Conservation (phyloP, 1,140 invertebrate genomes). For the Trinorchestia longiramus region DNA sequence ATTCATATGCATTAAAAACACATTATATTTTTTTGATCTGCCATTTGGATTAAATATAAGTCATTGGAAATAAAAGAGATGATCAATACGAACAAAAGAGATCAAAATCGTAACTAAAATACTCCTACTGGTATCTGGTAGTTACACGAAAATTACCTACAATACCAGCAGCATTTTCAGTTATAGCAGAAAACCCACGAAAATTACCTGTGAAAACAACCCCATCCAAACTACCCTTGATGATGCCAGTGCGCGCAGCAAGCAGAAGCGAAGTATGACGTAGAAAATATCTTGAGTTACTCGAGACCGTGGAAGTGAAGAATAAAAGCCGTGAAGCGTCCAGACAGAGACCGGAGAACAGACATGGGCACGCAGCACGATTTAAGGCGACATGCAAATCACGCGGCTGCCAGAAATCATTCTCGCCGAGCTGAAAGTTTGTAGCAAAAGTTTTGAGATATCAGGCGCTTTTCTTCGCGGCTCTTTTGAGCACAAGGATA, state of each 20-base stretch:
- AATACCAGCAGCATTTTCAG: too few species aligned
- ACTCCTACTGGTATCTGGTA: too few species aligned
- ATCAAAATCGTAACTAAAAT: too few species aligned
- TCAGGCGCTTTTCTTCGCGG: not conserved
- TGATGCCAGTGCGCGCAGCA: not conserved
- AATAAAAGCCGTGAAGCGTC: not conserved
- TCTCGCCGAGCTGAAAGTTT: conserved; percentile 33
- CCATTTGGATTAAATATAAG: too few species aligned
- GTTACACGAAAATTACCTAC: too few species aligned
- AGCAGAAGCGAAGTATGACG: not conserved
- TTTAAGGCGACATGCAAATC: conserved; percentile 32
- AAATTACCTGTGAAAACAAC: not conserved
- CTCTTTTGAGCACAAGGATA: not conserved
- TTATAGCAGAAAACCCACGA: not conserved
- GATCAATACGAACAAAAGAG: too few species aligned
- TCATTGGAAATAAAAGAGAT: too few species aligned
- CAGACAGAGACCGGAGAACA: not conserved
- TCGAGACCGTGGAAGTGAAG: not conserved
- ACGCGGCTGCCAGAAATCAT: conserved; percentile 23
- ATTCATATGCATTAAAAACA: too few species aligned
- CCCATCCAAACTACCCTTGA: not conserved
- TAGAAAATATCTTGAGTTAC: not conserved
- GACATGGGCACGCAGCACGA: not conserved
- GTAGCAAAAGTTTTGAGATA: conserved; percentile 29
- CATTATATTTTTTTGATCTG: too few species aligned